phyloP scores from a whole-genome alignment of 2,113 vertebrate species.

The Albula goreensis region DNA sequence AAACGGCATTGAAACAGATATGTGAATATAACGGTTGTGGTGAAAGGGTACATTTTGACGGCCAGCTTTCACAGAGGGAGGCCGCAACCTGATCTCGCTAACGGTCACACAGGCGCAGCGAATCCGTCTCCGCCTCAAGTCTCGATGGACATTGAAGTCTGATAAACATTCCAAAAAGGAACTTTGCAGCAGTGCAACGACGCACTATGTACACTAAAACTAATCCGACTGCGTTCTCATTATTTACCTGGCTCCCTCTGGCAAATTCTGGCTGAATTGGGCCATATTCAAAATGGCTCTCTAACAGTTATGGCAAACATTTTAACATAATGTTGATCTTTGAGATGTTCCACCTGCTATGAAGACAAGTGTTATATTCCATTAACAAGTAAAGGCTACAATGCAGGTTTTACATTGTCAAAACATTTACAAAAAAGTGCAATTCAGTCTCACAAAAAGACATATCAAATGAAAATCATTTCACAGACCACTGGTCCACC shows the following conservation, averaged over 20 bases:
- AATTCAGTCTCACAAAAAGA: conserved; percentile 56
- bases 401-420: conserved; percentile 47
- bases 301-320: conserved; percentile 5
- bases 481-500: conserved; percentile 43
- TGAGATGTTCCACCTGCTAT: conserved; percentile 25
- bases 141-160: neutral
- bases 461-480: conserved; percentile 53
- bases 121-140: neutral
- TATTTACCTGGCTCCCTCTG: neutral
- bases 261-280: conserved; percentile 1
- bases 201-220: too few relatives aligned
- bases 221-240: neutral
- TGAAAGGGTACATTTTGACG: neutral
- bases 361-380: conserved; percentile 27
- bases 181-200: neutral
- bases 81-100: neutral
- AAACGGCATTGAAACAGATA: neutral
- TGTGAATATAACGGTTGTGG: neutral
- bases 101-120: neutral
- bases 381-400: conserved; percentile 36
- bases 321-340: conserved; percentile 28
- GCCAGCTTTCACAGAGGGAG: neutral
- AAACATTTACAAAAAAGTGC: conserved; percentile 68
- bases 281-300: neutral
- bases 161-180: neutral